These are phyloP conservation scores for Nipponia nippon DNA, from an alignment of 2,113 vertebrate genomes.

Conservation along the genomic window DNA sequence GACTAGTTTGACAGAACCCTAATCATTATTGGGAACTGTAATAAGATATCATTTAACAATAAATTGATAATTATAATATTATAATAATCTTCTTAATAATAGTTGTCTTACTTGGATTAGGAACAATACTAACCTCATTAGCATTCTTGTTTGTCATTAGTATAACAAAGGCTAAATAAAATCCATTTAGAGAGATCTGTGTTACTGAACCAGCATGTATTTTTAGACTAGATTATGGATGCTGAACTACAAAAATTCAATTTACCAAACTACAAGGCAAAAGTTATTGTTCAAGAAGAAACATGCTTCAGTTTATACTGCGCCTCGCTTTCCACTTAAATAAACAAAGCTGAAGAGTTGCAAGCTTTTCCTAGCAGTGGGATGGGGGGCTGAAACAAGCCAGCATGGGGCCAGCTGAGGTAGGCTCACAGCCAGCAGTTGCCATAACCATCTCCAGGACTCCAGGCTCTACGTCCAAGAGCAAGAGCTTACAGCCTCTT, in stretches of 20 bases:
- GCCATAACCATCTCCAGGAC: not conserved
- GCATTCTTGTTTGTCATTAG: not conserved
- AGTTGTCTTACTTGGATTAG: not conserved
- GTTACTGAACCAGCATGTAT: not conserved
- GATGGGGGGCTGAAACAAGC: not conserved
- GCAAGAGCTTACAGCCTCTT: not conserved
- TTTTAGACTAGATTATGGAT: not conserved
- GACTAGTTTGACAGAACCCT: not conserved
- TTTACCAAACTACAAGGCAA: not conserved
- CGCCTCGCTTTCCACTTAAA: not conserved
- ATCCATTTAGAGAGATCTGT: not conserved
- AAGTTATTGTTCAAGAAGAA: not conserved
- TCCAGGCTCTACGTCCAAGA: not conserved
- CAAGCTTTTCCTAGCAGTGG: not conserved
- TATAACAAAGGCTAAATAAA: not conserved
- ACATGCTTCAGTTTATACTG: not conserved
- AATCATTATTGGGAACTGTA: not conserved
- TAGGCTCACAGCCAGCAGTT: not conserved
- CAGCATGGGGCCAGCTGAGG: not conserved
- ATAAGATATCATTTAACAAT: not conserved
- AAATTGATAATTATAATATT: not conserved
- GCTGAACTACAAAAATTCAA: not conserved
- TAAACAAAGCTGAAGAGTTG: not conserved
- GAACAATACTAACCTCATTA: not conserved
- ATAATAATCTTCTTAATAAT: not conserved